phyloP scores from a whole-genome alignment of 2,888 invertebrate genomes.

The Drosophila recens region DNA sequence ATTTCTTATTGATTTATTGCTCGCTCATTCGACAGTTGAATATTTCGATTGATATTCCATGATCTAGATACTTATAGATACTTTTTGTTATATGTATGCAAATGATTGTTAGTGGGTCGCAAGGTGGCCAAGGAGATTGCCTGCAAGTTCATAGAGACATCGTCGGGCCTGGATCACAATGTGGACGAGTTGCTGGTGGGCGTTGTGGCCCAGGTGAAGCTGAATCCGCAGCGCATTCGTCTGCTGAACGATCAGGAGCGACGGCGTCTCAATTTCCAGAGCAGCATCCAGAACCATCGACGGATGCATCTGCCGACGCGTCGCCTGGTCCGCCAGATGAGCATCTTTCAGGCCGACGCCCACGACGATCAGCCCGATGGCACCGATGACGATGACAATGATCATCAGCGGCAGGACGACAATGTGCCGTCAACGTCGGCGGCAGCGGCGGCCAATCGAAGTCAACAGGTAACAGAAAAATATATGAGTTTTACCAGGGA shows the following conservation, averaged over 20 bases:
- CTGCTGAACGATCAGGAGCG: slow-evolving; percentile 82
- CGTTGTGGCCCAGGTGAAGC: slow-evolving; percentile 89
- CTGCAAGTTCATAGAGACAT: slow-evolving; percentile 91
- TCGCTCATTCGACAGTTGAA: too few species aligned
- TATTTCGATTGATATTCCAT: too few species aligned
- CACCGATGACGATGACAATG: slow-evolving; percentile 25
- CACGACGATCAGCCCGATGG: slow-evolving; percentile 38
- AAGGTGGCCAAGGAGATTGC: slow-evolving; percentile 88
- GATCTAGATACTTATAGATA: too few species aligned
- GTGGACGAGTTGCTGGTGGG: slow-evolving; percentile 91
- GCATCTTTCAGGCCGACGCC: slow-evolving; percentile 75
- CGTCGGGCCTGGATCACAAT: slow-evolving; percentile 90
- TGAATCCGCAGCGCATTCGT: slow-evolving; percentile 86
- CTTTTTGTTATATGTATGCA: too few species aligned
- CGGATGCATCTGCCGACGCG: slow-evolving; percentile 80
- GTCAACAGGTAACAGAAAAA: slow-evolving; percentile 25
- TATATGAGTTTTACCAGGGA: too few species aligned
- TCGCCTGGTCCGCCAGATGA: slow-evolving; percentile 82
- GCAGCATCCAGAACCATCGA: slow-evolving; percentile 83
- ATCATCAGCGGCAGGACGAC: not conserved
- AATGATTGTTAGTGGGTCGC: slow-evolving; percentile 85
- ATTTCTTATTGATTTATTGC: too few species aligned
- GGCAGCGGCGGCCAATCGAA: slow-evolving; percentile 19
- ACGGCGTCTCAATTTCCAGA: slow-evolving; percentile 81
- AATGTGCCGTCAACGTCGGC: slow-evolving; percentile 3